phyloP scores from a whole-genome alignment of 2,113 vertebrate species.

The Scopus umbretta region DNA sequence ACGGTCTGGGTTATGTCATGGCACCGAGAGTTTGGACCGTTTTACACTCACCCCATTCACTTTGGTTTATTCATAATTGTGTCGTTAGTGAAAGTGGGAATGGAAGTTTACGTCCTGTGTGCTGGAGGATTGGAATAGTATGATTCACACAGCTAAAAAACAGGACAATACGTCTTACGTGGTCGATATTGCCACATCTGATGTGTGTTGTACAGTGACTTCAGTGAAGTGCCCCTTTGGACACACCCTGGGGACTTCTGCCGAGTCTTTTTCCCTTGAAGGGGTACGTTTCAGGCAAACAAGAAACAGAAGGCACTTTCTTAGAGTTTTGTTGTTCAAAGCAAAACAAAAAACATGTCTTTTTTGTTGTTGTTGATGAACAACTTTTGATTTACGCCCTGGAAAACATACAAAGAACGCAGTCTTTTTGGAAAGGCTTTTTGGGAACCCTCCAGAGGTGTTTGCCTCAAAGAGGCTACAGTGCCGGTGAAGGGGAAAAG shows the following conservation, averaged over 20 bases:
- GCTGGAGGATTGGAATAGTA: not conserved
- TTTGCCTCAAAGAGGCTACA: not conserved
- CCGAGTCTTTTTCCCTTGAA: not conserved
- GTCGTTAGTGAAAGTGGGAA: not conserved
- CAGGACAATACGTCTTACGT: not conserved
- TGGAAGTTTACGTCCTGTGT: not conserved
- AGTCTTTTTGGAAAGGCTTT: not conserved
- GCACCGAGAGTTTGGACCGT: not conserved
- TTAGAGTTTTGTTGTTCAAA: not conserved
- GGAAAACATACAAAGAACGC: not conserved
- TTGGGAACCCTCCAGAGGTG: not conserved
- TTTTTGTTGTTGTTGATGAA: not conserved
- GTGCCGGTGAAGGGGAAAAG: not conserved
- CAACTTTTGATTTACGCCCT: not conserved
- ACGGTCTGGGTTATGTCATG: not conserved
- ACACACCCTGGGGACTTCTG: not conserved
- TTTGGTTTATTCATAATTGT: not conserved
- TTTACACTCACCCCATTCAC: not conserved
- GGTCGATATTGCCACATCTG: constrained; percentile 53
- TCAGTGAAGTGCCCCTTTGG: constrained; percentile 20
- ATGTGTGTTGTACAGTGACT: not conserved
- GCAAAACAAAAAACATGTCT: not conserved
- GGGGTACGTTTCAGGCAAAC: not conserved
- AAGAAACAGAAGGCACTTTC: not conserved
- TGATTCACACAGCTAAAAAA: not conserved